Evolutionary conservation across 2,797 vertebrate species (phyloP).

Genomic region (Vespertilio murinus): DNA sequence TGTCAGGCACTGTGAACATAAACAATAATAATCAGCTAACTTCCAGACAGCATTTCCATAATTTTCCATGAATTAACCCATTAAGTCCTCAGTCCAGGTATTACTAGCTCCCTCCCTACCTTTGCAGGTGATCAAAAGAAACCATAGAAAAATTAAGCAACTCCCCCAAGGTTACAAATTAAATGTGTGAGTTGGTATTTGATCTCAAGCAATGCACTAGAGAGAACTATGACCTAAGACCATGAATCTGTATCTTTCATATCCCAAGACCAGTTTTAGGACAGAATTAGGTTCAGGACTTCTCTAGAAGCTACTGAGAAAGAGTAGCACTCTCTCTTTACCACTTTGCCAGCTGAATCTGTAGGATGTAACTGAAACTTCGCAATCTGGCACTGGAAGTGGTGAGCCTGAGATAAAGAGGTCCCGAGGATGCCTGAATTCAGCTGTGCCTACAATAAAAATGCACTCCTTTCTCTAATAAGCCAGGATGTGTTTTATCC

Average conservation of each 20-base stretch:
- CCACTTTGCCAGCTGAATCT: not conserved
- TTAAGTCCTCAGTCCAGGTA: not conserved
- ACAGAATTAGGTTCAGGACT: not conserved
- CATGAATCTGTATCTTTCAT: not conserved
- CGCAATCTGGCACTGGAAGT: rapidly evolving
- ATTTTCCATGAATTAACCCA: not conserved
- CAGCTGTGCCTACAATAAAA: not conserved
- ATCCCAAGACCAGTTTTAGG: not conserved
- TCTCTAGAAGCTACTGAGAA: not conserved
- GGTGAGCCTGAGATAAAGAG: not conserved
- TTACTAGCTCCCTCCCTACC: not conserved
- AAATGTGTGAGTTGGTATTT: not conserved
- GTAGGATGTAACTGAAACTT: not conserved
- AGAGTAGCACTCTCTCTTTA: not conserved
- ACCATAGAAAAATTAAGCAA: not conserved
- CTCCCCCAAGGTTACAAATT: not conserved
- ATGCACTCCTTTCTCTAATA: not conserved
- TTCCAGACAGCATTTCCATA: not conserved
- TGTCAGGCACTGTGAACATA: not conserved
- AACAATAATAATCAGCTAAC: not conserved
- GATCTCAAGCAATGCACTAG: not conserved
- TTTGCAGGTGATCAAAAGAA: not conserved
- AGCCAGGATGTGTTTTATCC: not conserved
- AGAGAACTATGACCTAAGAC: not conserved
- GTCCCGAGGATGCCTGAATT: not conserved